Conservation (phyloP, 2,888 invertebrate genomes). For the Epinotia bilunana region DNA sequence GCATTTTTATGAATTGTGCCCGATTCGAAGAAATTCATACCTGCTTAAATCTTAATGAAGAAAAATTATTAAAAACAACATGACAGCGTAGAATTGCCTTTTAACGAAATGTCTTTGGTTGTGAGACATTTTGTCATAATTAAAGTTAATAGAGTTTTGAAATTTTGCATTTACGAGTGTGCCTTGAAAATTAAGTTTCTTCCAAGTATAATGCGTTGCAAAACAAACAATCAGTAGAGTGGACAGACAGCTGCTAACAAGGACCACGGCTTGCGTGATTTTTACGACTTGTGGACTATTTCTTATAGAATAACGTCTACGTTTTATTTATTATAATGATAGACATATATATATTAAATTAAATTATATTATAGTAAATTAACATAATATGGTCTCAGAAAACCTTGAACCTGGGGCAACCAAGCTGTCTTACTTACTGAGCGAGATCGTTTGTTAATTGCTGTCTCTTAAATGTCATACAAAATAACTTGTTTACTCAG, state of each 20-base stretch:
- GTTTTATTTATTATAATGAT: conserved; percentile 21
- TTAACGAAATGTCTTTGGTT: conserved; percentile 22
- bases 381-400: conserved; percentile 2
- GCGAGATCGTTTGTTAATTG: conserved; percentile 32
- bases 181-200: conserved; percentile 25
- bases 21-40: conserved; percentile 37
- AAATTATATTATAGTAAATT: not conserved
- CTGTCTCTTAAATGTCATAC: conserved; percentile 40
- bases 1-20: conserved; percentile 28
- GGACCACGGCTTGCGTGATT: conserved; percentile 11
- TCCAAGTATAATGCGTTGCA: conserved; percentile 8
- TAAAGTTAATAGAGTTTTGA: conserved; percentile 24
- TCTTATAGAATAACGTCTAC: conserved; percentile 4
- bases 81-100: conserved; percentile 24
- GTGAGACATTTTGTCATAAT: conserved; percentile 15
- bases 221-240: conserved; percentile 30
- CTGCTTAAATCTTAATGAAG: conserved; percentile 35
- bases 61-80: conserved; percentile 23
- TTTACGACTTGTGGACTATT: conserved; percentile 26
- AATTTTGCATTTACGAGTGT: conserved; percentile 25
- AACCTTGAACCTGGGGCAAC: conserved; percentile 5
- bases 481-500: conserved; percentile 69
- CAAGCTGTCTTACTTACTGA: conserved; percentile 4
- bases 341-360: not conserved
- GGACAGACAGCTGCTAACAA: conserved; percentile 31